Evolutionary conservation across 2,113 vertebrate genomes (phyloP), one percentile per base, ranked within the genome.

Genomic region (Sinocyclocheilus grahami): DNA sequence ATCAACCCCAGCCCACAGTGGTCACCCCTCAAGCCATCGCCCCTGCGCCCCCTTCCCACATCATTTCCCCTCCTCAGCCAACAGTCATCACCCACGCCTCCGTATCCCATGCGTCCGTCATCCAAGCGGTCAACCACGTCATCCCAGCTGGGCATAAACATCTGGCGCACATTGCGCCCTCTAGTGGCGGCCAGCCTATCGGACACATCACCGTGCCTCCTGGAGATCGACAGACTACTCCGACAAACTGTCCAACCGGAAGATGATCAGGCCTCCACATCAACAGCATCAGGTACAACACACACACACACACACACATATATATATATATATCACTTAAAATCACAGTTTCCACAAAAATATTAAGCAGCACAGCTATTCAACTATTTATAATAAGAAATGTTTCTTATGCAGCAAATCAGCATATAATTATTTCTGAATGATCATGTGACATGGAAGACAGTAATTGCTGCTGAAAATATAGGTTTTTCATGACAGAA

Each of bases 251-350:
- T 97, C 85, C 97, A 98, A 91, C 98, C 97, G 0, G 97, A 99
- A 90, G 98, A 99, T 2, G 97, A 99, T 94, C 97, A 99, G 94
- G 98, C 96, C n/a, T 99, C 98, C 93, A 99, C 98, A 58, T 99
- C 98, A 27, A 99, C 98, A 0, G 98, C 98, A 55, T 99, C 98
- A 89, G 98, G 98, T 99, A 94, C 53, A 55, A 13, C 48, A 48
- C 48, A 51, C 12, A 48, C 7, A 46, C 7, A 46, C 2, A 46
- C 27, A 48, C 7, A 46, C 7, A 46, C 2, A 46, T 1, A 27
- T 27, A 27, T 46, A 48, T 48, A 48, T 48, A 48, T 48, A 48
- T 12, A 48, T 4, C 4, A 1, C 14, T 53, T 14, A 16, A 53
- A 53, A 53, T 14, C 48, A 51, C 48, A 51, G 48, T 51, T 51